These are phyloP conservation scores for Epirrita christyi DNA, from an alignment of 2,888 invertebrate species.

Conservation along the genomic window DNA sequence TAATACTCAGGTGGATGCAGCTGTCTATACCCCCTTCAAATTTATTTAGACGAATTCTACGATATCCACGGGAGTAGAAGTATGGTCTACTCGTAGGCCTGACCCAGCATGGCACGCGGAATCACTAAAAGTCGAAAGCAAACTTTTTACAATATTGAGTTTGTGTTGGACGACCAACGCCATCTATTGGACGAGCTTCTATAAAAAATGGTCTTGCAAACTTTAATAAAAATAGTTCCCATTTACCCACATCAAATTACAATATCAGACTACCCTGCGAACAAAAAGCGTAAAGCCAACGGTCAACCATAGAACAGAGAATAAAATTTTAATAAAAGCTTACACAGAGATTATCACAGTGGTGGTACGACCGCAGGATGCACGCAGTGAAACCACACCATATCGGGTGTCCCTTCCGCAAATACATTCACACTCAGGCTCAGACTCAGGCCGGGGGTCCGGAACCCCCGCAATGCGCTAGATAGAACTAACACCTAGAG, in stretches of 20 bases:
- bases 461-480: slow-evolving; percentile 9
- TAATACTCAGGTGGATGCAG: too few relatives aligned
- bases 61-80: too few relatives aligned
- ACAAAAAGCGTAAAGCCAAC: slow-evolving; percentile 9
- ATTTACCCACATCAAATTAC: slow-evolving; percentile 11
- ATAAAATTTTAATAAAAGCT: slow-evolving; percentile 36
- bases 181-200: neutral
- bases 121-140: too few relatives aligned
- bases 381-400: slow-evolving; percentile 45
- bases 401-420: slow-evolving; percentile 70
- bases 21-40: too few relatives aligned
- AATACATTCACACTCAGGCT: slow-evolving; percentile 34
- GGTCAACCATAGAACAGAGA: slow-evolving; percentile 10
- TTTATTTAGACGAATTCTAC: too few relatives aligned
- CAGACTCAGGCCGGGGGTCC: slow-evolving; percentile 7
- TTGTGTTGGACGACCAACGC: too few relatives aligned
- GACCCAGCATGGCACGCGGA: too few relatives aligned
- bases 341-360: slow-evolving; percentile 35
- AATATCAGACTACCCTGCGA: neutral
- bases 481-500: slow-evolving; percentile 6
- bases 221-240: neutral
- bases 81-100: too few relatives aligned
- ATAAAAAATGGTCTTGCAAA: neutral
- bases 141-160: too few relatives aligned
- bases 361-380: slow-evolving; percentile 49